Conservation (phyloP, 2,113 vertebrate genomes). For the Brachypteracias leptosomus region DNA sequence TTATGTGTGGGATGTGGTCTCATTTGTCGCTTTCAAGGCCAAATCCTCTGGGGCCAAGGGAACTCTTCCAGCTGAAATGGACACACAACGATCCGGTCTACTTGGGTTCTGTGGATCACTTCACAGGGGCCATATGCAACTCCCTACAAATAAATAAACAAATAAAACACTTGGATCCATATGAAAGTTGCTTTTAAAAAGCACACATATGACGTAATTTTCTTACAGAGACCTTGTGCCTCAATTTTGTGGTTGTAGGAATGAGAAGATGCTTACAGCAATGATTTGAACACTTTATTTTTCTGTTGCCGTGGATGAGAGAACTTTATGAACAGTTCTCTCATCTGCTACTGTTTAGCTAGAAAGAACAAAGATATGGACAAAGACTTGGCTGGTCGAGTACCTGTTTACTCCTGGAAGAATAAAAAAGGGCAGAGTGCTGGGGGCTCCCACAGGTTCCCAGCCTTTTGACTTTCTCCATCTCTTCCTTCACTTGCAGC, state of each 20-base stretch:
- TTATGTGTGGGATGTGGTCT: accelerated
- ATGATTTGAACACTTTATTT: neutral
- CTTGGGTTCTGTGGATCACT: accelerated
- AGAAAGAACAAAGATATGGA: neutral
- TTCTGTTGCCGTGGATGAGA: neutral
- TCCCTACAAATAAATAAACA: neutral
- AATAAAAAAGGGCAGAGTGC: neutral
- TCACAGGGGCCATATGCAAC: neutral
- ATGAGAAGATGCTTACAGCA: neutral
- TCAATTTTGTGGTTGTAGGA: neutral
- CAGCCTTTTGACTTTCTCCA: neutral
- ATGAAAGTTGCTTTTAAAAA: neutral
- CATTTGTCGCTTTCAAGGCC: neutral
- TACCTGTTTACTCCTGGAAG: neutral
- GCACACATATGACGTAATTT: neutral
- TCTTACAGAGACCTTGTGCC: neutral
- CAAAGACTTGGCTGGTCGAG: neutral
- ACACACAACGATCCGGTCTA: neutral
- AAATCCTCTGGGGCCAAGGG: neutral
- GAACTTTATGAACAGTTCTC: neutral
- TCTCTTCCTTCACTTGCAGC: neutral
- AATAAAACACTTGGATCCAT: accelerated
- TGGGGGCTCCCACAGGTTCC: neutral
- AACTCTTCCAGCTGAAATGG: neutral
- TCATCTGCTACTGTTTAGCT: neutral